Conservation (phyloP, 2,888 invertebrate species). For the Ashinkailepas kermadecensis region DNA sequence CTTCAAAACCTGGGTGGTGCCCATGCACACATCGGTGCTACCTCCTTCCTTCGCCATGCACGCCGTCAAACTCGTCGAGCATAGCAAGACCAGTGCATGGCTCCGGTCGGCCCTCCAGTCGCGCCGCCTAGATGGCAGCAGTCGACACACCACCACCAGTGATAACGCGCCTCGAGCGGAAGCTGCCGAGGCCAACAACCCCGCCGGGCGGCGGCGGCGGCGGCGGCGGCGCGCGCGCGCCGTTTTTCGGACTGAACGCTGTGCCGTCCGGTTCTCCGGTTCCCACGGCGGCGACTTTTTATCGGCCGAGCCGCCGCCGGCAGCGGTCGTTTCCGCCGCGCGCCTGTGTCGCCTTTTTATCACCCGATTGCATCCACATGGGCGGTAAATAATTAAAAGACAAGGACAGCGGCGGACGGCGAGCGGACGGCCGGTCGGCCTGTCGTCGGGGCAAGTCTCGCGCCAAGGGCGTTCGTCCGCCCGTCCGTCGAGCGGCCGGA, state of each 20-base stretch:
- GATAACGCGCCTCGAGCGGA: too few relatives aligned
- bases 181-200: neutral
- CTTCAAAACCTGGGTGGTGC: too few relatives aligned
- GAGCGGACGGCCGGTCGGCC: neutral
- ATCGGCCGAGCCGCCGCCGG: neutral
- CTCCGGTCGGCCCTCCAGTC: too few relatives aligned
- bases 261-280: neutral
- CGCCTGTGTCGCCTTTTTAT: neutral
- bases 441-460: neutral
- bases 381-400: constrained; percentile 13
- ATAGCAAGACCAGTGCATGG: too few relatives aligned
- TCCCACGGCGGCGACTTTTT: constrained; percentile 13
- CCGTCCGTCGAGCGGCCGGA: neutral
- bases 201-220: neutral
- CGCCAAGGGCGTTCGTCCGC: neutral
- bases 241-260: too few relatives aligned
- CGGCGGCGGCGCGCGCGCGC: neutral
- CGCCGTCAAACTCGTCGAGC: too few relatives aligned
- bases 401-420: neutral
- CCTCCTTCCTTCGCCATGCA: too few relatives aligned
- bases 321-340: neutral
- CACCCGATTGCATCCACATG: neutral
- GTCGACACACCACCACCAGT: too few relatives aligned
- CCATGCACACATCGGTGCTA: too few relatives aligned
- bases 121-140: too few relatives aligned